Base-by-base conservation (phyloP, 2,888 invertebrate species). In the Ditylenchus weischeri region DNA sequence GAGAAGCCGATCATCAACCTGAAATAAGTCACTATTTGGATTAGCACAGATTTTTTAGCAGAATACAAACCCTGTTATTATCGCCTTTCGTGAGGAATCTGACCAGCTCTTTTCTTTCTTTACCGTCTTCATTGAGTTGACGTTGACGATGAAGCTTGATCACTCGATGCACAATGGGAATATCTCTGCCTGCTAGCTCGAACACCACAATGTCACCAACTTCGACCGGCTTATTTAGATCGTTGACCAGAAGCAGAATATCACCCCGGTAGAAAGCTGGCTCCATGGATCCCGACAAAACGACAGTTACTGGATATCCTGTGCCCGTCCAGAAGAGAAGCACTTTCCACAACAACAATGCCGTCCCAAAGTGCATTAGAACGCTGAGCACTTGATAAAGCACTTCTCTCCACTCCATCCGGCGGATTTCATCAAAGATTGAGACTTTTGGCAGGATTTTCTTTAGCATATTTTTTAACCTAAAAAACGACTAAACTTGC, bases 31-130 rank as follows among this genome's bases (percentile, higher is more conserved):
- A 19, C 11, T 13, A 59, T 5, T 59, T 11, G 36, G 10, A 59
- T 29, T 8, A 54, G 51, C 7, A 23, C 50, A 18, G 2, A 11
- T 38, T 38, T 11, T 10, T 51, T 10, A 51, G 7, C 51, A 51
- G n/a, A n/a, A n/a, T 21, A 51, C 68, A 21, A 47, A 78, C 78
- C 84, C 92, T 92, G 85, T 98, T 98, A 84, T 98, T 99, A 85
- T 98, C 98, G 75, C 98, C 98, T 88, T 99, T 99, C 54, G 98
- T 98, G 68, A 99, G 86, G 85, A 99, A 96, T 85, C 89, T 89
- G 69, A 66, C 83, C 54, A 91, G 90, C 36, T 91, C 92, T 85
- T 94, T 91, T 92, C 85, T 94, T 91, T 82, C 89, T 21, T 10
- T 88, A 38, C 38, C 38, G 38, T 38, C 38, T 38, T 38, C 38